Evolutionary conservation across 2,113 vertebrate genomes (phyloP).

Genomic region (Sterrhoptilus dennistouni): DNA sequence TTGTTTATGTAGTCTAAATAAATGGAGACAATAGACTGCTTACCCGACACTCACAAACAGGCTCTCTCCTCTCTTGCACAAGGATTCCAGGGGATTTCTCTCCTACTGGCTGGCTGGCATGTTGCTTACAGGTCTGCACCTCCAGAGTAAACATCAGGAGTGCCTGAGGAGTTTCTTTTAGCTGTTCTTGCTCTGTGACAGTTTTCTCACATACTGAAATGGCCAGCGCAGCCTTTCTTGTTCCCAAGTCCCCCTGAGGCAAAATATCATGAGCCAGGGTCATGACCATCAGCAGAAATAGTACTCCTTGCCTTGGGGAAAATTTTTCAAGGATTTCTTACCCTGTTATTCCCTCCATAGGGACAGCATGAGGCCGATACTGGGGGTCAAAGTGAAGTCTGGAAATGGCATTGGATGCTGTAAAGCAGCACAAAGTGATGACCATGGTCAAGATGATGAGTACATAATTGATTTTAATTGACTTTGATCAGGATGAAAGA

Average conservation of each 20-base stretch:
- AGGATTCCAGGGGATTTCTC: neutral
- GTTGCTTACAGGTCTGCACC: neutral
- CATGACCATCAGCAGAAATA: slow-evolving; percentile 6
- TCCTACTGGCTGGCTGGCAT: fast-evolving
- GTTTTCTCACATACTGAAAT: neutral
- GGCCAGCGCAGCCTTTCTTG: neutral
- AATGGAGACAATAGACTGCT: neutral
- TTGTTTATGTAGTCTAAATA: neutral
- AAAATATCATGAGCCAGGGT: neutral
- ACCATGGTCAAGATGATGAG: neutral
- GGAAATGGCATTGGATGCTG: neutral
- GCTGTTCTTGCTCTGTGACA: neutral
- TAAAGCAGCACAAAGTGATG: neutral
- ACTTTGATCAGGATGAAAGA: neutral
- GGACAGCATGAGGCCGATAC: neutral
- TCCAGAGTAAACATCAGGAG: neutral
- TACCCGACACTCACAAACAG: neutral
- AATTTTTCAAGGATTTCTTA: neutral
- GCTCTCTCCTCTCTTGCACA: neutral
- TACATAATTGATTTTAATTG: neutral
- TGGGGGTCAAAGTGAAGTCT: neutral
- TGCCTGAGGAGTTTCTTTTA: neutral
- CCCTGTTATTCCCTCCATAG: neutral
- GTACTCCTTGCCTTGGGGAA: neutral
- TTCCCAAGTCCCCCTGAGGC: slow-evolving; percentile 18